Base-by-base conservation (phyloP, 64 coral and sea anemone species). In the Montipora sp. region DNA sequence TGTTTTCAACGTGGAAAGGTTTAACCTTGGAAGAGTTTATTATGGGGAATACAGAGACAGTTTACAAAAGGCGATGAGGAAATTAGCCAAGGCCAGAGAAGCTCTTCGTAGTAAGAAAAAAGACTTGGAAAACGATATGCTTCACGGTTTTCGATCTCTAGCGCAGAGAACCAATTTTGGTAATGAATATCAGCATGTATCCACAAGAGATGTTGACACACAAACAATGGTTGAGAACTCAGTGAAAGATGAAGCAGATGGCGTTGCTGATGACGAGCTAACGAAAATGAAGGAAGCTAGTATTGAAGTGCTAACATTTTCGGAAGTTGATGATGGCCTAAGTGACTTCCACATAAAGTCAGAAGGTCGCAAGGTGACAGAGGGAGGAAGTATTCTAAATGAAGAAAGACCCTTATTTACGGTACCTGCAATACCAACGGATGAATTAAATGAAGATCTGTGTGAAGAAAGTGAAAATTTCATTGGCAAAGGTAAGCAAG, bases 21-120 rank as follows among this genome's bases (percentile, higher is more conserved):
- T 98, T 46, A 89, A 89, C 49, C 83, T 98, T 5, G 87, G 92
- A 19, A 98, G 95, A 84, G 79, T 98, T 43, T 98, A 98, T 81
- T 89, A 98, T 66, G 87, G 81, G 61, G 95, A 98, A 68, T 98
- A 94, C 72, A 94, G 87, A 61, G 95, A 94, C 71, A 91, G 83
- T 2, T 81, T 98, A 3, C 77, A 50, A 36, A 91, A 77, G 44
- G 92, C 92, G 4, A 70, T 94, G 48, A 81, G 59, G 58, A 98
- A 98, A 84, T 65, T 98, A 65, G 80, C 48, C 10, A 91, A 89
- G 68, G 78, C 46, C 8, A 98, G 81, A 21, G 87, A 88, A 14
- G 49, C 78, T 77, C 59, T 90, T 21, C 77, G 76, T 16, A 92
- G 63, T 24, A 80, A 89, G 59, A 51, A 72, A 27, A 78, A 85